These are phyloP conservation scores for Drosophila mojavensis DNA, from an alignment of 1,140 invertebrate species.

Conservation along the genomic window DNA sequence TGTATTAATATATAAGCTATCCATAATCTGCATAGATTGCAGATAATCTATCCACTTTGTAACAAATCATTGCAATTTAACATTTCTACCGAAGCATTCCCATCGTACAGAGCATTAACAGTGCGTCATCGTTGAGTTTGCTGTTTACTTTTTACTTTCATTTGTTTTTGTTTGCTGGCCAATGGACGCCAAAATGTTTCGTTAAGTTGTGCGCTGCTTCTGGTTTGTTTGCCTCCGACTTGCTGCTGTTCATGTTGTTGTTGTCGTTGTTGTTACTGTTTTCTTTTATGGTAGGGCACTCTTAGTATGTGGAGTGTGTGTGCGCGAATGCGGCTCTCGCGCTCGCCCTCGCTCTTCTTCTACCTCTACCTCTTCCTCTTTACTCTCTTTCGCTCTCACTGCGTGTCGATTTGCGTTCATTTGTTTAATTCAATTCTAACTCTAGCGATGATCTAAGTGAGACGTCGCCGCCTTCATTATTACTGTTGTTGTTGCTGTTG, in stretches of 20 bases:
- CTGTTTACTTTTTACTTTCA: constrained; percentile 7
- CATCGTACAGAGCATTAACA: background rate
- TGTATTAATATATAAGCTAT: too few relatives aligned
- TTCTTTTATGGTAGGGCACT: constrained; percentile 30
- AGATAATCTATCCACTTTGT: too few relatives aligned
- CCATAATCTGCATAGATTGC: too few relatives aligned
- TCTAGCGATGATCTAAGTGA: constrained; percentile 81
- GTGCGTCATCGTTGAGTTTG: background rate
- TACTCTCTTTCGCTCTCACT: background rate
- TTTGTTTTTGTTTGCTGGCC: constrained; percentile 29
- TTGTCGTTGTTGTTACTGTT: constrained; percentile 8
- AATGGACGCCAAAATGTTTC: constrained; percentile 55
- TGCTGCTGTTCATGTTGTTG: constrained; percentile 22
- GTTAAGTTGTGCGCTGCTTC: constrained; percentile 47
- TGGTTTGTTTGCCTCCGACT: constrained; percentile 29
- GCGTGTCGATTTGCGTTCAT: constrained; percentile 42
- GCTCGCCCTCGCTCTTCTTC: background rate
- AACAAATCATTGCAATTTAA: too few relatives aligned
- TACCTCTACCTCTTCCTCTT: background rate
- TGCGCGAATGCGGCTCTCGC: background rate
- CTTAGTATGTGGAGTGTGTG: constrained; percentile 17
- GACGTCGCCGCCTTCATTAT: constrained; percentile 56
- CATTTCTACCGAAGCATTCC: too few relatives aligned
- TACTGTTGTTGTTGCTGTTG: constrained; percentile 47
- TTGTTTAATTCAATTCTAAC: constrained; percentile 79